These are phyloP conservation scores for Irena cyanogastra DNA, from an alignment of 2,113 vertebrate genomes.

Conservation along the genomic window DNA sequence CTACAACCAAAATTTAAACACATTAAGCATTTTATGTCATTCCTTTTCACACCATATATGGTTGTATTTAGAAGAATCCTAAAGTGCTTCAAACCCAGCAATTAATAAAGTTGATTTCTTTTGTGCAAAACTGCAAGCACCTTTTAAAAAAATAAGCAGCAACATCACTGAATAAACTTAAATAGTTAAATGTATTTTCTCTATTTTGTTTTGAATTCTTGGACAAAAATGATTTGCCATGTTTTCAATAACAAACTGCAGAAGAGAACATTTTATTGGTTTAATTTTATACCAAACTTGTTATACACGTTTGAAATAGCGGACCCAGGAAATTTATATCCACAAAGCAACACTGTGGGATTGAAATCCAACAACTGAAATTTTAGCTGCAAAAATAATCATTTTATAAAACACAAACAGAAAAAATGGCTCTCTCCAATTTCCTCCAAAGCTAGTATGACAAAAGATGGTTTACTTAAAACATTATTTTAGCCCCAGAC, in stretches of 20 bases:
- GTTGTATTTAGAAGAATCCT: neutral
- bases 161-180: neutral
- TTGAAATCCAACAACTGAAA: constrained; percentile 8
- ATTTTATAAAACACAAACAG: constrained; percentile 31
- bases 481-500: constrained; percentile 32
- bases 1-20: neutral
- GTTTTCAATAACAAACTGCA: neutral
- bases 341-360: constrained; percentile 24
- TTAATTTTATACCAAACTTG: constrained; percentile 54
- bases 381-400: constrained; percentile 52
- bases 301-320: constrained; percentile 53
- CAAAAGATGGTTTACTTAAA: constrained; percentile 3
- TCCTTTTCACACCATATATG: neutral
- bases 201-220: neutral
- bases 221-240: constrained; percentile 23
- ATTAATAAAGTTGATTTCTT: neutral
- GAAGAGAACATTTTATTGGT: constrained; percentile 7
- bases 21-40: neutral
- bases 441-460: neutral
- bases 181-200: neutral
- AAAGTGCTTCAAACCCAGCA: constrained; percentile 52
- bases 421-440: neutral
- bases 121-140: constrained; percentile 55
- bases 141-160: constrained; percentile 11
- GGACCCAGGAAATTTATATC: constrained; percentile 20